Base-by-base conservation (phyloP, 2,797 vertebrate species). In the Trichosurus vulpecula region DNA sequence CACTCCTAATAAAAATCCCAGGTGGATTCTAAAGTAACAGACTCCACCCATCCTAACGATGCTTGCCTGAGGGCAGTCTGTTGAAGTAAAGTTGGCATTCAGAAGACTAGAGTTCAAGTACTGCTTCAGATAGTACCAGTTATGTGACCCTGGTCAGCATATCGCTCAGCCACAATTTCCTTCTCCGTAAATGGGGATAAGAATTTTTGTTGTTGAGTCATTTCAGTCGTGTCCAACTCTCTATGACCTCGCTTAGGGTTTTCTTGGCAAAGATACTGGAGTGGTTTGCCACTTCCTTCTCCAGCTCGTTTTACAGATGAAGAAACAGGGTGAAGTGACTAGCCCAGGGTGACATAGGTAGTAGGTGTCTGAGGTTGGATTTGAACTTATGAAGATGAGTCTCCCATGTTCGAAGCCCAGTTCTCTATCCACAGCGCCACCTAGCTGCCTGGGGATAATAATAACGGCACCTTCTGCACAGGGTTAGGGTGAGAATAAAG, bases 21-120 rank as follows among this genome's bases (percentile, higher is more conserved):
- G 27, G 22, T 95, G 92, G 94, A 93, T 94, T 90, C 58, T 91
- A 74, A 96, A 51, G 5, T 61, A 90, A 93, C 56, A 90, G n/a
- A 25, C 12, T 4, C 29, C 52, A 6, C 1, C 89, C 13, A 19
- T 1, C 51, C 52, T 35, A 53, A 90, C 16, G 11, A 13, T 6
- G 6, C 12, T 54, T 90, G 95, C 92, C 54, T 96, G 29, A 54
- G 5, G 29, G 52, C 30, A 30, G 35, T 1, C 14, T 90, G 31
- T 25, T 54, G 14, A 90, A 81, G 30, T 14, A 53, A 90, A 54
- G 53, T 25, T 31, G 52, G 13, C 12, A 19, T 47, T 31, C 13
- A 53, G 53, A 90, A 90, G 35, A 54, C 31, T 2, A 51, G 27
- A 53, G 52, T 53, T 51, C 89, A 29, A 51, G 29, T 90, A 27